phyloP scores from a whole-genome alignment of 2,113 vertebrate genomes.

The Phalacrocorax aristotelis region DNA sequence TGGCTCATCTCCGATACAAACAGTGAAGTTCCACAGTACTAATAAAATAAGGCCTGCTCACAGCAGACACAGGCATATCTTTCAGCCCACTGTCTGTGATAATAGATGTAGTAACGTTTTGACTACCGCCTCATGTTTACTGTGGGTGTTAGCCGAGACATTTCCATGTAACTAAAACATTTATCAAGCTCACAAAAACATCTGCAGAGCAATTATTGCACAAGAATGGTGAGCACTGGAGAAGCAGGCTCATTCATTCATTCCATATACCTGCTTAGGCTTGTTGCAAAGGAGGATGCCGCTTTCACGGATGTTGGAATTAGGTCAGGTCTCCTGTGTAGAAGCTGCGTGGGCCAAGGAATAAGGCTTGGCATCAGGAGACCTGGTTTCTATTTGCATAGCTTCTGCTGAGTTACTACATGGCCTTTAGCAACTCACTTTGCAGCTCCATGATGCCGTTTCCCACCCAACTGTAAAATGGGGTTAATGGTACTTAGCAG shows the following conservation, averaged over 20 bases:
- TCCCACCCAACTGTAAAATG: slow-evolving; percentile 36
- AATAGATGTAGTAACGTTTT: slow-evolving; percentile 58
- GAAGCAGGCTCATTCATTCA: background rate
- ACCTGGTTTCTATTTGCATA: slow-evolving; percentile 41
- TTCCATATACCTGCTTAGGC: background rate
- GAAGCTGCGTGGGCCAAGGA: slow-evolving; percentile 22
- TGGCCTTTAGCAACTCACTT: slow-evolving; percentile 59
- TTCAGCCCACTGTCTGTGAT: slow-evolving; percentile 51
- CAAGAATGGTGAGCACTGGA: slow-evolving; percentile 13
- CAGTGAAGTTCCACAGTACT: fast-evolving
- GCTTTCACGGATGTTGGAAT: background rate
- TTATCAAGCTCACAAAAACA: slow-evolving; percentile 37
- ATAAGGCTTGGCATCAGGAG: slow-evolving; percentile 45
- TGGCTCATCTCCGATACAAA: background rate
- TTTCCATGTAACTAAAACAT: slow-evolving; percentile 64
- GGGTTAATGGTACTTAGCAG: slow-evolving; percentile 30
- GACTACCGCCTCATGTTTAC: slow-evolving; percentile 54
- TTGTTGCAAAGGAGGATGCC: background rate
- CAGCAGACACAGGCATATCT: background rate
- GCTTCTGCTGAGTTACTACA: slow-evolving; percentile 40
- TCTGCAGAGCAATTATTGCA: slow-evolving; percentile 47
- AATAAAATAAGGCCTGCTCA: background rate
- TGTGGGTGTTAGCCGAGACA: slow-evolving; percentile 59
- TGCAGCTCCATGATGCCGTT: slow-evolving; percentile 14
- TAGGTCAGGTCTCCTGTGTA: slow-evolving; percentile 41